Percentiles rank a stretch among this genome's conserved stretches.
Evolutionary conservation across 2,113 vertebrate genomes (phyloP).

Genomic region (Nothobranchius kuhntae): DNA sequence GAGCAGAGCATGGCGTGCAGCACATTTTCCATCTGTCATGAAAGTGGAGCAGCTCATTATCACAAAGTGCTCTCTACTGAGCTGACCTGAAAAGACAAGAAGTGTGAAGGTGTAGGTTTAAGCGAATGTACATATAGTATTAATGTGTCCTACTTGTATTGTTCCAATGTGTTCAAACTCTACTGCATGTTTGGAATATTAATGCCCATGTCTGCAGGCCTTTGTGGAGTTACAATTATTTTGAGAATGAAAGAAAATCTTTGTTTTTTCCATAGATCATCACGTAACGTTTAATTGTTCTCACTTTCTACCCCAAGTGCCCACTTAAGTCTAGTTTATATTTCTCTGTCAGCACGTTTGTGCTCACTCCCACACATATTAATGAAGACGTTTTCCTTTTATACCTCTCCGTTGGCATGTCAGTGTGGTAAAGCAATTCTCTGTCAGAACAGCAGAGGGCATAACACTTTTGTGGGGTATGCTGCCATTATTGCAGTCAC

Average conservation of each 20-base stretch:
- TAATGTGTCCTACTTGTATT: constrained; percentile 15
- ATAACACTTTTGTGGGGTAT: too few species aligned
- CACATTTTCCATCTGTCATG: constrained; percentile 82
- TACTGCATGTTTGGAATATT: neutral
- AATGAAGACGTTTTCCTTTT: too few species aligned
- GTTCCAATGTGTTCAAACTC: neutral
- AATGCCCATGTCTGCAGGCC: neutral
- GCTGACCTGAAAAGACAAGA: constrained; percentile 75
- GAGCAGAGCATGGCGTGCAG: constrained; percentile 46
- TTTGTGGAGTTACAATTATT: too few species aligned
- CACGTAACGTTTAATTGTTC: neutral
- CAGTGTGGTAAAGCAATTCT: too few species aligned
- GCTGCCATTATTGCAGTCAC: too few species aligned
- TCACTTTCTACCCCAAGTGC: constrained; percentile 25
- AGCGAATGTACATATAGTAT: constrained; percentile 23
- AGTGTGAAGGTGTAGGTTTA: constrained; percentile 31
- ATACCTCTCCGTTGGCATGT: too few species aligned
- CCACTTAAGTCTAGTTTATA: constrained; percentile 22
- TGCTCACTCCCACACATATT: too few species aligned
- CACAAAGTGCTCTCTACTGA: constrained; percentile 72
- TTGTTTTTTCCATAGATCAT: constrained; percentile 8
- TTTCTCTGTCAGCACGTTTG: too few species aligned
- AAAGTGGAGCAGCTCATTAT: constrained; percentile 82
- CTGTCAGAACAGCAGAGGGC: too few species aligned
- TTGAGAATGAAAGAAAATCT: neutral